Evolutionary conservation across 1,140 invertebrate genomes (phyloP).

Genomic region (Eriosoma lanigerum): DNA sequence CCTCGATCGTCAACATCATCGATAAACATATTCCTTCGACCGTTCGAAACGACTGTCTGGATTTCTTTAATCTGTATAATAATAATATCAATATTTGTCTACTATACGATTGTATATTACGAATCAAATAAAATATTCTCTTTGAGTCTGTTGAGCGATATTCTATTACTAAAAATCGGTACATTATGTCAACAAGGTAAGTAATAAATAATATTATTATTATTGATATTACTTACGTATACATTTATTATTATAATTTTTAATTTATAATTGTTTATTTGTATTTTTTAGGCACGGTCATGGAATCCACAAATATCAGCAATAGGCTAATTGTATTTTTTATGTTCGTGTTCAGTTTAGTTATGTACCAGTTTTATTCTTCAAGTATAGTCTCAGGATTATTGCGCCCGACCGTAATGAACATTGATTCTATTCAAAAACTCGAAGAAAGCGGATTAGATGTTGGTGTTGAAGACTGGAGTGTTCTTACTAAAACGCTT

Average conservation of each 20-base stretch:
- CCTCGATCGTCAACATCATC: neutral
- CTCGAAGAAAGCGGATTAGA: slow-evolving; percentile 42
- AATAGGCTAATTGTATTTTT: slow-evolving; percentile 30
- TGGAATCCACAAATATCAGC: slow-evolving; percentile 2
- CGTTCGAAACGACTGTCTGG: slow-evolving; percentile 24
- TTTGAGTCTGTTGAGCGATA: slow-evolving; percentile 13
- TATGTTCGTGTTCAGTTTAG: slow-evolving; percentile 56
- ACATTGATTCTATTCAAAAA: slow-evolving; percentile 12
- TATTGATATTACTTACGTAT: neutral
- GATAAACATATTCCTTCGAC: slow-evolving; percentile 19
- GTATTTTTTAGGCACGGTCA: neutral
- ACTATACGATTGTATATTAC: slow-evolving; percentile 19
- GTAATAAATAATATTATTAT: neutral
- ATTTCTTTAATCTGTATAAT: neutral
- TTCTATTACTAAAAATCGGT: slow-evolving; percentile 21
- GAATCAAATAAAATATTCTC: neutral
- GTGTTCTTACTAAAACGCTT: neutral
- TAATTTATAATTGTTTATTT: too few relatives aligned
- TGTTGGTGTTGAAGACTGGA: slow-evolving; percentile 12
- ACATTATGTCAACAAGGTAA: slow-evolving; percentile 43
- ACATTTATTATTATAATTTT: too few relatives aligned
- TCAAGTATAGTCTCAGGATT: slow-evolving; percentile 57
- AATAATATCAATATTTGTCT: neutral
- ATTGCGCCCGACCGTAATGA: slow-evolving; percentile 32
- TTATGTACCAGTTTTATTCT: slow-evolving; percentile 63